Evolutionary conservation across 2,113 vertebrate species (phyloP).

Genomic region (Barnardius zonarius): DNA sequence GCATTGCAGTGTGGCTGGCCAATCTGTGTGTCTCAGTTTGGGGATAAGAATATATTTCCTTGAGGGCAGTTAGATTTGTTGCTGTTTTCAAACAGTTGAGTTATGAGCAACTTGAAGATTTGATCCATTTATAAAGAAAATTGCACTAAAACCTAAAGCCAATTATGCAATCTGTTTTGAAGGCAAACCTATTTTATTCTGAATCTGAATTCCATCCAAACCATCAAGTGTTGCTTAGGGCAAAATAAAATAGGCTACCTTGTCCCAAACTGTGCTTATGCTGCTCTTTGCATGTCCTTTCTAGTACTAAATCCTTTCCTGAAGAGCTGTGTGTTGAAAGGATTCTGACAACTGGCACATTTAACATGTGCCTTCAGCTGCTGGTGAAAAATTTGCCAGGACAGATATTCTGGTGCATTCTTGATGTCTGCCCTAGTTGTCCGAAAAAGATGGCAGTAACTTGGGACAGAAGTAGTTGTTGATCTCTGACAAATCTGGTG

Average conservation of each 20-base stretch:
- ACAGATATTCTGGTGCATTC: not conserved
- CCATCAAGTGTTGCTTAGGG: constrained; percentile 45
- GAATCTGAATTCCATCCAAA: constrained; percentile 39
- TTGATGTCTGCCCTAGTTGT: not conserved
- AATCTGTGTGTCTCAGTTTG: not conserved
- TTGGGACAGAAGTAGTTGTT: not conserved
- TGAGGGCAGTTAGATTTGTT: constrained; percentile 20
- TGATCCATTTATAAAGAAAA: constrained; percentile 60
- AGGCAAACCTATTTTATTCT: constrained; percentile 42
- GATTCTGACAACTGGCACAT: constrained; percentile 15
- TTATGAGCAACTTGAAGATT: constrained; percentile 60
- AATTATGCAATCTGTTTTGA: constrained; percentile 49
- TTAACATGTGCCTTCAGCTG: not conserved
- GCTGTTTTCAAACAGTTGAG: constrained; percentile 50
- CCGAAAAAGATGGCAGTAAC: not conserved
- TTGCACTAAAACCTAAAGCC: constrained; percentile 62
- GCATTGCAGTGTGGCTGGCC: not conserved
- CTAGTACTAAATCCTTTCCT: constrained; percentile 39
- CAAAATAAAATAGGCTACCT: constrained; percentile 41
- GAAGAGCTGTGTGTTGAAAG: constrained; percentile 10
- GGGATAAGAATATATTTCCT: constrained; percentile 48
- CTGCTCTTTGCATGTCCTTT: constrained; percentile 38
- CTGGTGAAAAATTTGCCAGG: not conserved
- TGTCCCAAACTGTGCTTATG: constrained; percentile 26
- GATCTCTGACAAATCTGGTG: not conserved